Percentiles rank a stretch among this genome's conserved stretches.
Conservation (phyloP, 2,113 vertebrate genomes). For the Prietella phreatophila region DNA sequence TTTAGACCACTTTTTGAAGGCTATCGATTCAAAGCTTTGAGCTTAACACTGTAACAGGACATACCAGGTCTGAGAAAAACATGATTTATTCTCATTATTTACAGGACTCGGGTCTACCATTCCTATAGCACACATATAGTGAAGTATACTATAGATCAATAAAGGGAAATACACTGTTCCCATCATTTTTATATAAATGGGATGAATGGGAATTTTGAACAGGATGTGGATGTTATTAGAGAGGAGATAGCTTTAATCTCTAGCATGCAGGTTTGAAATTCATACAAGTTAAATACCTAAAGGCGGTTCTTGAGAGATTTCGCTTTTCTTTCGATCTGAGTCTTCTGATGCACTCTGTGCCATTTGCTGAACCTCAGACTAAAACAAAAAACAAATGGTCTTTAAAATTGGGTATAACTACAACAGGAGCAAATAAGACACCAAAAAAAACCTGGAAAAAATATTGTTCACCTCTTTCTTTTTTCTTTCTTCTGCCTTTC, state of each 20-base stretch:
- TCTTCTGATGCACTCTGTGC: constrained; percentile 80
- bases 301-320: constrained; percentile 85
- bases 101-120: not conserved
- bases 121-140: not conserved
- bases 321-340: constrained; percentile 81
- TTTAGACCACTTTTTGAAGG: not conserved
- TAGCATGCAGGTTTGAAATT: not conserved
- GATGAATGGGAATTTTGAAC: not conserved
- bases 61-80: not conserved
- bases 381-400: not conserved
- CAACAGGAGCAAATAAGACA: not conserved
- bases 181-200: not conserved
- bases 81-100: not conserved
- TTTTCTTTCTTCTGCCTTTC: constrained; percentile 86
- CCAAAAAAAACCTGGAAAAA: not conserved
- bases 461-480: constrained; percentile 80
- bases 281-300: constrained; percentile 73
- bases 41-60: not conserved
- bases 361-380: constrained; percentile 82
- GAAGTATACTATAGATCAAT: not conserved
- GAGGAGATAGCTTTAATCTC: not conserved
- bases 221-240: constrained; percentile 6
- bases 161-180: not conserved
- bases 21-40: not conserved
- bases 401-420: not conserved